Conservation (phyloP, 2,888 invertebrate genomes). For the Sinotaia quadrata region DNA sequence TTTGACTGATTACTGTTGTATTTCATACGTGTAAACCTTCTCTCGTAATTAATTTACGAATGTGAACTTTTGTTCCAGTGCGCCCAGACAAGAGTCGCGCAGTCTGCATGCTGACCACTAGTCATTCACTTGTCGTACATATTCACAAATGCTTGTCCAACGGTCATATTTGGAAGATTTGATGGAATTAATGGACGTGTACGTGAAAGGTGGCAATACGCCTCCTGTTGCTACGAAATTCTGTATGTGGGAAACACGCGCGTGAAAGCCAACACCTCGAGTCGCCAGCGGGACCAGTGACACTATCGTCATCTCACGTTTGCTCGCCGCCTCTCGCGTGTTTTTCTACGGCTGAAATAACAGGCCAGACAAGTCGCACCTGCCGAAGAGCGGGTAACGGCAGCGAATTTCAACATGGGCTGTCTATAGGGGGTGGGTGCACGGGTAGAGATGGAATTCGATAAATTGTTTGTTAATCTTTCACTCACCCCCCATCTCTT, state of each 20-base stretch:
- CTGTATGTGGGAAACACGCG: slow-evolving; percentile 6
- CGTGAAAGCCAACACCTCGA: slow-evolving; percentile 8
- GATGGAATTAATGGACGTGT: too few species aligned
- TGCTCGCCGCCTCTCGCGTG: slow-evolving; percentile 3
- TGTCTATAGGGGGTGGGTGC: neutral
- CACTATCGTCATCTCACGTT: slow-evolving; percentile 10
- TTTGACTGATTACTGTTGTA: too few species aligned
- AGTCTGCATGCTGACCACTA: too few species aligned
- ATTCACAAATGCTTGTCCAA: too few species aligned
- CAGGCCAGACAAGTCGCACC: slow-evolving; percentile 20
- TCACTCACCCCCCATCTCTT: too few species aligned
- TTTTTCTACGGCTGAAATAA: slow-evolving; percentile 9
- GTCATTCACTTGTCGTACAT: too few species aligned
- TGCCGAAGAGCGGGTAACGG: neutral
- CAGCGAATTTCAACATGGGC: neutral
- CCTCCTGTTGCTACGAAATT: neutral
- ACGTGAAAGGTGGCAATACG: neutral
- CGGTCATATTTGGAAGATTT: too few species aligned
- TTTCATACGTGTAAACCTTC: too few species aligned
- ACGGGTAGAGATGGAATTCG: neutral
- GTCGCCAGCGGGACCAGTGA: slow-evolving; percentile 21
- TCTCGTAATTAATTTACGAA: too few species aligned
- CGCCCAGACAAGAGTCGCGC: too few species aligned
- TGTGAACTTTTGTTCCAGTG: too few species aligned
- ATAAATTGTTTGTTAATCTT: too few species aligned